A percentile compares a stretch with the other conserved stretches of the same genome.
Conservation (phyloP, 1,140 invertebrate genomes). For the Cephus cinctus region DNA sequence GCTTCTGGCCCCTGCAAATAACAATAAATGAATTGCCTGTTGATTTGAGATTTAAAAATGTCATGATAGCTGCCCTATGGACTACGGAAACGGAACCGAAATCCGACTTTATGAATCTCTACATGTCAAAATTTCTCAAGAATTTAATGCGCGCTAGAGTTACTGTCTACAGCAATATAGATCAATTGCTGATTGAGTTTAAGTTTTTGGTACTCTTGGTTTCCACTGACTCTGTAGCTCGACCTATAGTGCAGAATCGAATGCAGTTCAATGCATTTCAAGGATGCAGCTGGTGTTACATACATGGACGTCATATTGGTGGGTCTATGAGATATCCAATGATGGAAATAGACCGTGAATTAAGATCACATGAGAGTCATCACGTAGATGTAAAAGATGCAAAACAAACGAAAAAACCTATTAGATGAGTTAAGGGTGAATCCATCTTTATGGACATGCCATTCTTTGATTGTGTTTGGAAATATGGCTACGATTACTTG, state of each 20-base stretch:
- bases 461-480: conserved; percentile 4
- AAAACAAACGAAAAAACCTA: background rate
- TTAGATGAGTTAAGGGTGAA: conserved; percentile 1
- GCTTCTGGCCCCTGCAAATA: conserved; percentile 13
- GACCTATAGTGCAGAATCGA: conserved; percentile 12
- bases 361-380: background rate
- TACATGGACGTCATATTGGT: background rate
- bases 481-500: conserved; percentile 1
- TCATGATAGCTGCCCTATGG: conserved; percentile 13
- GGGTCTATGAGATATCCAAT: background rate
- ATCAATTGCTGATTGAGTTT: background rate
- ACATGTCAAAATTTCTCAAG: background rate
- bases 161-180: background rate
- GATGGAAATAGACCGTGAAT: background rate
- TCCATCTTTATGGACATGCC: background rate
- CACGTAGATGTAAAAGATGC: conserved; percentile 4
- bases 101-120: conserved; percentile 10
- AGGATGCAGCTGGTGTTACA: conserved; percentile 15
- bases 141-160: background rate
- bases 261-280: conserved; percentile 11
- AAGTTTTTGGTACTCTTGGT: background rate
- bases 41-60: conserved; percentile 10
- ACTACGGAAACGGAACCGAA: conserved; percentile 10
- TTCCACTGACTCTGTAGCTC: conserved; percentile 2
- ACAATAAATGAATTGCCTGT: conserved; percentile 12